Percentiles rank a stretch among this genome's conserved stretches.
Conservation (phyloP, 2,888 invertebrate species). For the Cinara cedri region DNA sequence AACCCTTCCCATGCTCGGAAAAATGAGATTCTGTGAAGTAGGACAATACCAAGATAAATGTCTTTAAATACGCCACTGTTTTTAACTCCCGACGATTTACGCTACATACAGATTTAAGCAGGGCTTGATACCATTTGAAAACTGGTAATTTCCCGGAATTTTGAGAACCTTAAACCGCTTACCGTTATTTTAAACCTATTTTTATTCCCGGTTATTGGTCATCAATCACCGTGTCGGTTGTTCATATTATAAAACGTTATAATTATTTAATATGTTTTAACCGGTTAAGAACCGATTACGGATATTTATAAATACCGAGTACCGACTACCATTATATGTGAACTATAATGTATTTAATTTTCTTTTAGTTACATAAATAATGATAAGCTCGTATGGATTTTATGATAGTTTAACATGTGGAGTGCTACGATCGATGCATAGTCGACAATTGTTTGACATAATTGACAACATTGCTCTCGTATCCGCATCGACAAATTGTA, state of each 20-base stretch:
- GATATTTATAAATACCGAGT: no score
- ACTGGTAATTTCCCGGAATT: neutral
- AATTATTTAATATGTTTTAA: neutral
- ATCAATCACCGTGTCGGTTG: neutral
- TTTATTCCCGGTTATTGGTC: neutral
- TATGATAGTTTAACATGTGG: neutral
- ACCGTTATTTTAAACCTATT: neutral
- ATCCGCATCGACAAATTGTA: no score
- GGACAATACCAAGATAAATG: no score
- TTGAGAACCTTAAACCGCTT: neutral
- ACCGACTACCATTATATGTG: neutral
- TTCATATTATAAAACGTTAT: neutral
- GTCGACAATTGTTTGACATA: no score
- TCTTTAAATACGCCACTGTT: no score
- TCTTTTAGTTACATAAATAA: neutral
- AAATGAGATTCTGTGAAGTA: no score
- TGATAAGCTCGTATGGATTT: neutral
- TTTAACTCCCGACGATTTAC: no score
- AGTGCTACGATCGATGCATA: no score
- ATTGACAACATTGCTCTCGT: no score
- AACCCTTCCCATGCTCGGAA: no score
- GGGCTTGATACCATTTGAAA: neutral
- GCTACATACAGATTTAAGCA: no score
- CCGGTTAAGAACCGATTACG: no score
- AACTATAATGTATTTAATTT: neutral